Conservation (phyloP, 1,140 invertebrate genomes). For the Papilio glaucus region DNA sequence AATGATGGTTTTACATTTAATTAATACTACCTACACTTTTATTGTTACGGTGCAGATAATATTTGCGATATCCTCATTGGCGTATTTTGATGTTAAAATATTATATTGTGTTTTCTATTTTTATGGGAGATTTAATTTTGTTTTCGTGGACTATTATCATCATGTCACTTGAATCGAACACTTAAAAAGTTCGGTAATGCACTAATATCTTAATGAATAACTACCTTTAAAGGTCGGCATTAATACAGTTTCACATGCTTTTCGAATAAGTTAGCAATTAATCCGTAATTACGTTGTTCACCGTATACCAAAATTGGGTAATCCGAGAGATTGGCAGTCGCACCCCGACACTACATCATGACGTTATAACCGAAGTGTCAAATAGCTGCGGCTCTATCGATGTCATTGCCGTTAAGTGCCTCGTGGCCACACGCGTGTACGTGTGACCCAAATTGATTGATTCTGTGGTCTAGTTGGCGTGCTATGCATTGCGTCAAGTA, state of each 20-base stretch:
- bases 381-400: slow-evolving; percentile 25
- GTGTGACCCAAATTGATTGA: slow-evolving; percentile 3
- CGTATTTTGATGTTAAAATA: too few relatives aligned
- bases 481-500: not conserved
- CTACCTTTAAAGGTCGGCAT: not conserved
- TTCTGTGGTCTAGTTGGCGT: not conserved
- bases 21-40: not conserved
- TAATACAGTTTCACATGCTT: slow-evolving; percentile 23
- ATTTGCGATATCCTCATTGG: not conserved
- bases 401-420: slow-evolving; percentile 27
- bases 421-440: not conserved
- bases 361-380: slow-evolving; percentile 25
- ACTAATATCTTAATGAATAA: not conserved
- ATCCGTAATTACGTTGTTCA: slow-evolving; percentile 20
- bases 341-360: slow-evolving; percentile 10
- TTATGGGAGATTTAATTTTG: too few relatives aligned
- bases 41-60: not conserved
- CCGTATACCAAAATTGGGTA: slow-evolving; percentile 16
- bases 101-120: too few relatives aligned
- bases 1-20: slow-evolving; percentile 20
- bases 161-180: too few relatives aligned
- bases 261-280: slow-evolving; percentile 29
- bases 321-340: slow-evolving; percentile 12
- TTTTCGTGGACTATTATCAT: too few relatives aligned
- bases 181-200: not conserved